phyloP scores from a whole-genome alignment of 2,113 vertebrate species.

The Oncorhynchus clarkii region DNA sequence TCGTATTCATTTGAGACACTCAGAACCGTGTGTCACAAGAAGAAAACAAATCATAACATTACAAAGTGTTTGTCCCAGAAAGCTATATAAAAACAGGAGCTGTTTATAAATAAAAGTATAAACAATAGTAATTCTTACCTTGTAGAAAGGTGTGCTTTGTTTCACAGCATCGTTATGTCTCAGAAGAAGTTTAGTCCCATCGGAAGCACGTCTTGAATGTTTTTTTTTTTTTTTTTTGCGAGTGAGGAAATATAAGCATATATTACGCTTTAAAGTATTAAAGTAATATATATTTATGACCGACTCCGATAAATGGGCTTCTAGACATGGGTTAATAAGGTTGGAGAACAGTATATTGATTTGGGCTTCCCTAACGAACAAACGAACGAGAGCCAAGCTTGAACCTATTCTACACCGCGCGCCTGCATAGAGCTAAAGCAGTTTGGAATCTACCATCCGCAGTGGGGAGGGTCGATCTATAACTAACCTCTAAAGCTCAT shows the following conservation, averaged over 20 bases:
- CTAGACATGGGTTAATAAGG: too few species aligned
- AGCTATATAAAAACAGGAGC: too few species aligned
- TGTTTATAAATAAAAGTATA: not conserved
- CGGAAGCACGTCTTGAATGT: too few species aligned
- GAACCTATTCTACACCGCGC: not conserved
- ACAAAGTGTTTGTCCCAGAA: too few species aligned
- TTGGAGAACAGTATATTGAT: too few species aligned
- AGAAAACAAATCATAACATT: not conserved
- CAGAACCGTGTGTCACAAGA: too few species aligned
- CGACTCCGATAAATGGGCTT: too few species aligned
- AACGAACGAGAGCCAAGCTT: not conserved
- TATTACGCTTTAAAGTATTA: too few species aligned
- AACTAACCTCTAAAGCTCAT: not conserved
- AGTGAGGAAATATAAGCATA: too few species aligned
- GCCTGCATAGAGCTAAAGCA: not conserved
- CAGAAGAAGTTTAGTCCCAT: too few species aligned
- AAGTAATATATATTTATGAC: too few species aligned
- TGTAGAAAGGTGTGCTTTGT: not conserved
- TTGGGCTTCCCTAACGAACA: not conserved
- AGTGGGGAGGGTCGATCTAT: slow-evolving; percentile 8
- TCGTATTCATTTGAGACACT: not conserved
- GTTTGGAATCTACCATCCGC: not conserved
- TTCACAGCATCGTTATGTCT: not conserved
- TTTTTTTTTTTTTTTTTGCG: too few species aligned
- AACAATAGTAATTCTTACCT: not conserved